Base-by-base conservation (phyloP, 2,113 vertebrate genomes). In the Oreotrochilus melanogaster region DNA sequence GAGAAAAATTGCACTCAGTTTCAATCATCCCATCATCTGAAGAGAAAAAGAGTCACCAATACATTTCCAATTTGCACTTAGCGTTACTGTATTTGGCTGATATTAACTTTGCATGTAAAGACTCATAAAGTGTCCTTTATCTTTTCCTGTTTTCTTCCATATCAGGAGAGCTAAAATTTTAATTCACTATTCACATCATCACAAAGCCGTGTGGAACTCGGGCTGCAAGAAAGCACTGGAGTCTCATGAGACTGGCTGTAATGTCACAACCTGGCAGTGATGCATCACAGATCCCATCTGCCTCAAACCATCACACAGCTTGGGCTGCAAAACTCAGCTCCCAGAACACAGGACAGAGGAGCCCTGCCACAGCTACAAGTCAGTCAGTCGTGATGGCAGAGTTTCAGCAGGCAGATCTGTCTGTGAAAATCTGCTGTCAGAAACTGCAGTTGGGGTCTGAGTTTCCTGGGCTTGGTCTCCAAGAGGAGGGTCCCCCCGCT, bases 1-100 rank as follows among this genome's bases (percentile, higher is more conserved):
- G 18, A 81, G 76, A 88, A 78, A 64, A 88, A 56, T 62, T 60
- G 72, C 67, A 78, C 35, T 91, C 81, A 19, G 53, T 91, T 93
- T 79, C 35, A 91, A 65, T 57, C 51, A 86, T 71, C 54, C 53
- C 23, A 43, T 10, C 74, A 69, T 64, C 78, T 84, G 86, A 92
- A 86, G 54, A 79, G 70, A 80, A 91, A 31, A 83, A 53, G 23
- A 69, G 67, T 30, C 33, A 62, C n/a, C 43, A 83, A 3, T 30
- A 42, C 47, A 33, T 74, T 90, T 69, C 58, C 47, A 76, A 37
- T 86, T 86, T 18, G 37, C 64, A 57, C 28, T 65, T 33, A 56
- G 25, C 56, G 80, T 57, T 47, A 54, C 28, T 8, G 9, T 51
- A 89, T 35, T 81, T 84, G 30, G 47, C 16, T n/a, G 21, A 56